These are phyloP conservation scores for Anarhynchus alexandrinus DNA, from an alignment of 2,113 vertebrate species.

Conservation along the genomic window DNA sequence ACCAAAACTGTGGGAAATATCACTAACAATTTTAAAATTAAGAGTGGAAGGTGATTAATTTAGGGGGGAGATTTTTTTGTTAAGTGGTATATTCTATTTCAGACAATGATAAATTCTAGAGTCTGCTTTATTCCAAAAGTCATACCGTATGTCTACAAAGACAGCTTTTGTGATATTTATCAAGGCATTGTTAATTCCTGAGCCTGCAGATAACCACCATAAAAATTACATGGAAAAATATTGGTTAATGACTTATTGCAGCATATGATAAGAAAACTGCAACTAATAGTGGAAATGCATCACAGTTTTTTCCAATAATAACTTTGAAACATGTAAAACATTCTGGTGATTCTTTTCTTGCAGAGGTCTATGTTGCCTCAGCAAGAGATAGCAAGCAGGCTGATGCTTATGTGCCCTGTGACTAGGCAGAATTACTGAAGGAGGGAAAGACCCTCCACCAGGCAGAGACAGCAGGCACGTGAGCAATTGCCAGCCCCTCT, in stretches of 20 bases:
- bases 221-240: not conserved
- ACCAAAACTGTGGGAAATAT: not conserved
- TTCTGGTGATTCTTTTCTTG: not conserved
- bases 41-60: not conserved
- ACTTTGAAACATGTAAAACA: not conserved
- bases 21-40: not conserved
- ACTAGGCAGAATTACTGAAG: not conserved
- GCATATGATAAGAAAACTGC: fast-evolving
- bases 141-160: not conserved
- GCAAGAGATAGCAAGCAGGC: not conserved
- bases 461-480: not conserved
- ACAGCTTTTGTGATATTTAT: not conserved
- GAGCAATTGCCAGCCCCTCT: not conserved
- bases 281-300: not conserved
- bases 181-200: not conserved
- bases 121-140: not conserved
- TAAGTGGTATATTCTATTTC: not conserved
- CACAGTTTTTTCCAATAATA: not conserved
- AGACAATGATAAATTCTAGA: not conserved
- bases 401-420: not conserved
- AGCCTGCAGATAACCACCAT: fast-evolving
- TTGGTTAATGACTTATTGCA: not conserved
- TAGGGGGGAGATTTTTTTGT: fast-evolving
- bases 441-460: not conserved
- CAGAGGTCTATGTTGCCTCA: fast-evolving